These are phyloP conservation scores for mouse (Mus musculus) DNA, from an alignment of 2,113 vertebrate species.

Conservation along the genomic window GRCm39 chr12:68799001-68799500, in stretches of 20 bases:
- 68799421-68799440: background rate
- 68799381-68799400: background rate
- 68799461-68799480: conserved; percentile 40
- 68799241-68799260: conserved; percentile 1
- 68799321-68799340: conserved; percentile 13
- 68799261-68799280: conserved; percentile 16
- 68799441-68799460: background rate
- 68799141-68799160: background rate
- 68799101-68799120: background rate
- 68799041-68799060: background rate
- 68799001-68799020: background rate
- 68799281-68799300: background rate
- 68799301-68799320: conserved; percentile 11
- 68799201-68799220: background rate
- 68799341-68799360: conserved; percentile 46
- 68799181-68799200: background rate
- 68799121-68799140: background rate
- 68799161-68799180: background rate
- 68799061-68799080: background rate
- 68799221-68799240: background rate
- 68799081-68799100: background rate
- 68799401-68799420: conserved; percentile 20
- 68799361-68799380: conserved; percentile 12
- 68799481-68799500: background rate
- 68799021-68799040: background rate